Percentiles rank a stretch among this genome's conserved stretches.
These are phyloP conservation scores for Albula goreensis DNA, from an alignment of 2,113 vertebrate species.

Conservation along the genomic window DNA sequence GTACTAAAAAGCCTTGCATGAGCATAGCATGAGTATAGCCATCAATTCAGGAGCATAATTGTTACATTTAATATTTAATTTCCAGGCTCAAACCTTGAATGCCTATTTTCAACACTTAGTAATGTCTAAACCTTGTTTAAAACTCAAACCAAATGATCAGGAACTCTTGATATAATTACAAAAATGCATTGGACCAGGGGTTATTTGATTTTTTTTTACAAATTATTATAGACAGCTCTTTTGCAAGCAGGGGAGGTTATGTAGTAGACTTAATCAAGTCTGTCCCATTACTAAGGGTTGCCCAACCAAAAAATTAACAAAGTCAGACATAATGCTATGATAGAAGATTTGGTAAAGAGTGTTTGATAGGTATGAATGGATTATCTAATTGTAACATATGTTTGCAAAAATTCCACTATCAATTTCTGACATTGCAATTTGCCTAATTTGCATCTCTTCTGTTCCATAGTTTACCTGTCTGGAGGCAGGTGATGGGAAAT, in stretches of 20 bases:
- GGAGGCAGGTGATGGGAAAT: neutral
- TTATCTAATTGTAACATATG: conserved; percentile 37
- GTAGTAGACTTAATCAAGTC: conserved; percentile 19
- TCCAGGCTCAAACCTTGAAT: neutral
- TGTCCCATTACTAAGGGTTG: conserved; percentile 21
- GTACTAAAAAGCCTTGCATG: neutral
- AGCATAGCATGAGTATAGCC: neutral
- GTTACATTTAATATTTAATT: neutral
- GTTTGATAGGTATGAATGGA: conserved; percentile 32
- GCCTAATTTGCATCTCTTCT: neutral
- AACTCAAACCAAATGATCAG: conserved; percentile 15
- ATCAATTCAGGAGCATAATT: neutral
- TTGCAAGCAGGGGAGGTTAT: neutral
- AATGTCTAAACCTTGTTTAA: neutral
- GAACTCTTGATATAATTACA: conserved; percentile 25
- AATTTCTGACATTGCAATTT: conserved; percentile 10
- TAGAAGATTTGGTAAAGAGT: conserved; percentile 13
- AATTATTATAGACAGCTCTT: conserved; percentile 13
- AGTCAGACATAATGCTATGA: conserved; percentile 1
- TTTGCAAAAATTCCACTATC: conserved; percentile 18
- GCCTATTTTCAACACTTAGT: neutral
- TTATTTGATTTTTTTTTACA: conserved; percentile 15
- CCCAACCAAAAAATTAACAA: conserved; percentile 17
- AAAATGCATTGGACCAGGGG: conserved; percentile 14
- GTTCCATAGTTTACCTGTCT: conserved; percentile 4